Base-by-base conservation (phyloP, 2,888 invertebrate species). In the Pantelozetes paolii region DNA sequence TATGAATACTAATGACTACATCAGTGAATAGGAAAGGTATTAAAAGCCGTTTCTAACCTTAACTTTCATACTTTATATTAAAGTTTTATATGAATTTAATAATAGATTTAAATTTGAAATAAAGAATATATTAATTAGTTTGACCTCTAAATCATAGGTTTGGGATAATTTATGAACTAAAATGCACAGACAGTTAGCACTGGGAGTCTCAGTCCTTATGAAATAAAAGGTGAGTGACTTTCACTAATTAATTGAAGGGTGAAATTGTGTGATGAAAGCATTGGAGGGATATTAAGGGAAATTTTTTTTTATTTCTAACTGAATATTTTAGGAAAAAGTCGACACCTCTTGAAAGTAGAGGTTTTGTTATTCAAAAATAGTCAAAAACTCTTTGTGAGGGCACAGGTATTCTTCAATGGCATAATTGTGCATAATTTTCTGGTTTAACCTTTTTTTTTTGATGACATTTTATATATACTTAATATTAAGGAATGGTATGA, bases 141-240 rank as follows among this genome's bases (percentile, higher is more conserved):
- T 57, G 57, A 57, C 57, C 57, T 57, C 18, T 28, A 57, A 57
- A 57, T 57, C 28, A 57, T 57, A 30, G 57, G 57, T 57, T 57
- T 57, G 30, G 8, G 15, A 9, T 40, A 40, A 40, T 9, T 13
- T 40, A 9, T 45, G n/a, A n/a, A 45, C 23, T 20, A 20, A 57
- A 26, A 8, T 2, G 18, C 13, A 15, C 11, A 18, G 30, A 57
- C 9, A 18, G 15, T 15, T 9, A 18, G 57, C 15, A 20, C 54
- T n/a, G 20, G 28, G 15, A 30, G 13, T 18, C 1, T 54, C 9
- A 26, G 28, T 30, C 5, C 26, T 59, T 36, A 36, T 64, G 15
- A 36, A 45, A 15, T 40, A 45, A 69, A 69, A 45, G 69, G 69
- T 69, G 42, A 69, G 45, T 69, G 69, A 69, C 69, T 69, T 69